Evolutionary conservation across 2,113 vertebrate genomes (phyloP), one percentile per base, ranked within the genome.

Genomic region (Chelonoidis abingdonii): DNA sequence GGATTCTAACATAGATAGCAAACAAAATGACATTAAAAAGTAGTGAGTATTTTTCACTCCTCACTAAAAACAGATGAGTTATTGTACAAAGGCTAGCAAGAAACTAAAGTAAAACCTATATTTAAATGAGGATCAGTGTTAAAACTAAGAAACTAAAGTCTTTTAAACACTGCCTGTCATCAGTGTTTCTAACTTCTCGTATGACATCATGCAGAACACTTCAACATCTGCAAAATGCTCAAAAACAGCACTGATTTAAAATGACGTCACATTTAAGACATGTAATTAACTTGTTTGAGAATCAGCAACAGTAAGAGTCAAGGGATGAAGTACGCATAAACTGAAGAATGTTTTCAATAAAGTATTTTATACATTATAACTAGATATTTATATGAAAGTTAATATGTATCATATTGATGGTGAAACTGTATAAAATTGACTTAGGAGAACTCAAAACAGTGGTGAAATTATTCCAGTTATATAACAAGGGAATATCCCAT

Each of bases 391-490:
- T 50, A 86, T 53, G 53, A 76, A 76, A 38, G 22, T 17, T 75
- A 54, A 41, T 69, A 85, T 19, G 5, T 25, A 86, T 72, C 41
- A n/a, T 86, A n/a, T 38, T 86, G 12, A 29, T 84, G 80, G 44
- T n/a, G 13, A 81, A 89, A 87, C 57, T 87, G 56, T 44, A 94
- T 75, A 97, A 62, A 94, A 93, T 80, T 69, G 69, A 69, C 76
- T 93, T 76, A 52, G 52, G 31, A 95, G 50, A 93, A 89, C 35
- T 90, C 82, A 80, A 86, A 93, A 89, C 76, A 59, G 44, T 90
- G 56, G 88, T 96, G 97, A 96, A 95, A 96, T 93, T 92, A 93
- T 93, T 88, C 35, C 65, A 69, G 92, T 97, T 96, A 96, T 54
- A 92, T 94, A 96, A 95, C 59, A 93, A 50, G 50, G 94, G 72